A percentile compares a stretch with the other conserved stretches of the same genome.
Conservation (phyloP, 2,888 invertebrate genomes). For the Thera britannica region DNA sequence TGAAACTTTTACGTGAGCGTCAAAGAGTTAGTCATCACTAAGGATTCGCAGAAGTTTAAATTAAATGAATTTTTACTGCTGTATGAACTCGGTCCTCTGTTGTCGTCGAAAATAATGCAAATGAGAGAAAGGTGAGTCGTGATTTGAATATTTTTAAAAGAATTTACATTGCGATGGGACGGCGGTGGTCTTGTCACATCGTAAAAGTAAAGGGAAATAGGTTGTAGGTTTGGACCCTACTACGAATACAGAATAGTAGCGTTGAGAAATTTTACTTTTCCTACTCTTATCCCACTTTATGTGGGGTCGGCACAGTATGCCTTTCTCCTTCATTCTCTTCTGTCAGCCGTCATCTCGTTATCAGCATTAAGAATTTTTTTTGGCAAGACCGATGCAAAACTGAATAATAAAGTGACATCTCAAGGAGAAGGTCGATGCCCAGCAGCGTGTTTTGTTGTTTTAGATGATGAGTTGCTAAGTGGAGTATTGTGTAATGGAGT, state of each 20-base stretch:
- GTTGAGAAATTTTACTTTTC: not conserved
- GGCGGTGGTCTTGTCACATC: slow-evolving; percentile 23
- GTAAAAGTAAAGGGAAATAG: slow-evolving; percentile 16
- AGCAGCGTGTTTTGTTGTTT: no score
- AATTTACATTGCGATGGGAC: slow-evolving; percentile 26
- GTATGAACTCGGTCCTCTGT: slow-evolving; percentile 21
- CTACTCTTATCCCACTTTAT: no score
- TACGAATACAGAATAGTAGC: not conserved
- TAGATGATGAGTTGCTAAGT: not conserved
- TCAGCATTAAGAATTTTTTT: no score
- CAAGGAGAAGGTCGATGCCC: no score
- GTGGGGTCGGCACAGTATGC: no score
- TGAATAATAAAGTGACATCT: not conserved
- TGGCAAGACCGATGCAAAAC: no score
- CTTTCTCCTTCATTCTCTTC: no score
- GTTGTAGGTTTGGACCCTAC: not conserved
- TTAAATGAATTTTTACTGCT: slow-evolving; percentile 24
- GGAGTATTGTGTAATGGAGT: not conserved
- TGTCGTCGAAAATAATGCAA: slow-evolving; percentile 30
- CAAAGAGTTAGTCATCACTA: slow-evolving; percentile 12
- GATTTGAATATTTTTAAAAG: slow-evolving; percentile 27
- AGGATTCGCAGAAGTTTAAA: slow-evolving; percentile 15
- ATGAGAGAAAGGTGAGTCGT: slow-evolving; percentile 28
- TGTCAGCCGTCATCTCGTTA: no score
- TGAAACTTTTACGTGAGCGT: slow-evolving; percentile 19